Percentiles rank a stretch among this genome's conserved stretches.
Conservation (phyloP, 30 jellyfish, hydroid and myxozoan genomes). For the Cassiopea andromeda region DNA sequence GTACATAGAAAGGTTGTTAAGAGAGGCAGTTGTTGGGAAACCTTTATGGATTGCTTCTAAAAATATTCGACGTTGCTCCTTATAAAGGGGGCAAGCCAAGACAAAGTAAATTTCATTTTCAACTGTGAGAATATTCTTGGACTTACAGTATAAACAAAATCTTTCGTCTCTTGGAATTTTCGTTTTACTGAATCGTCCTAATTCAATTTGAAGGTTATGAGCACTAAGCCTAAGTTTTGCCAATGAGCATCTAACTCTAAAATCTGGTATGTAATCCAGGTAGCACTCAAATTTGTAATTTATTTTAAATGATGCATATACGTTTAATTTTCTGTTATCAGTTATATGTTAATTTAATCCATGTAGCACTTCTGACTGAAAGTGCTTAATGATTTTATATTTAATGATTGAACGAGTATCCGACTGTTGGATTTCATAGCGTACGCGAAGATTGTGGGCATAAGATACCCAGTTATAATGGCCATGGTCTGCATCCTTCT, state of each 20-base stretch:
- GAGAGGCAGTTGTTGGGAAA: conserved; percentile 27
- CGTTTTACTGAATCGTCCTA: conserved; percentile 37
- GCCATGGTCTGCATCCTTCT: conserved; percentile 34
- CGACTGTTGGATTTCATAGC: conserved; percentile 35
- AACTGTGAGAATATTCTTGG: conserved; percentile 19
- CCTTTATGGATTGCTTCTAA: not conserved
- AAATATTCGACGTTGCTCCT: conserved; percentile 27
- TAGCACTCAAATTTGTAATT: conserved; percentile 41
- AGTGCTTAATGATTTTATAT: conserved; percentile 5
- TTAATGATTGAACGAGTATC: conserved; percentile 33
- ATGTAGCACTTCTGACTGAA: conserved; percentile 26
- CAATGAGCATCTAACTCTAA: conserved; percentile 9
- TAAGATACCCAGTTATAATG: conserved; percentile 41
- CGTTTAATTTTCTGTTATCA: conserved; percentile 9
- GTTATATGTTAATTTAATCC: conserved; percentile 28
- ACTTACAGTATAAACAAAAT: conserved; percentile 32
- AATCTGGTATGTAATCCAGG: conserved; percentile 34
- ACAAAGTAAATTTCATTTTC: conserved; percentile 23
- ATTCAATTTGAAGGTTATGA: conserved; percentile 35
- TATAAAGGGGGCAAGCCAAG: conserved; percentile 29
- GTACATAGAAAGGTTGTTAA: conserved; percentile 7
- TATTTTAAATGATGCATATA: conserved; percentile 40
- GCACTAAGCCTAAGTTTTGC: conserved; percentile 48
- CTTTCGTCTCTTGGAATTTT: conserved; percentile 55
- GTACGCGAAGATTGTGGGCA: conserved; percentile 14